Evolutionary conservation across 2,888 invertebrate species (phyloP).

Genomic region (Antheraea assamensis): DNA sequence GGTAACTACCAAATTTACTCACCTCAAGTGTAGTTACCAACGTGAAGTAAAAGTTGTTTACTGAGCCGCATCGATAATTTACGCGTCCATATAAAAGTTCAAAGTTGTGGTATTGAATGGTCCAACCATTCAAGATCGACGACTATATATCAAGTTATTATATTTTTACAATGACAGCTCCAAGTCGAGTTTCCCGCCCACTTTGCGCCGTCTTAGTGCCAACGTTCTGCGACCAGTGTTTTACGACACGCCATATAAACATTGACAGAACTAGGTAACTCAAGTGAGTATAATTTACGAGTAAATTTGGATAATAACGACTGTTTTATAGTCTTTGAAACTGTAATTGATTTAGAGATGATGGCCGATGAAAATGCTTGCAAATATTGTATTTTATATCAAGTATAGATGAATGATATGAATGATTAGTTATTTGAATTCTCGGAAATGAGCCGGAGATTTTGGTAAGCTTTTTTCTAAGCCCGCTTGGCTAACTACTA

Average conservation of each 20-base stretch:
- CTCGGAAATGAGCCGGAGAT: no score
- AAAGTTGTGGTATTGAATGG: background rate
- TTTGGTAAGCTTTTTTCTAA: no score
- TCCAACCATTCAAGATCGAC: background rate
- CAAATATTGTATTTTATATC: background rate
- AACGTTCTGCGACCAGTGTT: background rate
- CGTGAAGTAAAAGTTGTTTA: background rate
- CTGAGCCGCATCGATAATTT: background rate
- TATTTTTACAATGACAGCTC: background rate
- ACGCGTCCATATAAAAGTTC: background rate
- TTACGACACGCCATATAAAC: background rate
- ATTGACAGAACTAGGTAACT: background rate
- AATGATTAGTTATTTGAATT: no score
- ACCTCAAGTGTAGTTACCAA: background rate
- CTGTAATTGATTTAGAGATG: background rate
- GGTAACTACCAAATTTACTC: background rate
- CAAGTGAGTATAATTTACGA: background rate
- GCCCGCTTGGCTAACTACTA: no score
- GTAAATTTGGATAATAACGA: background rate
- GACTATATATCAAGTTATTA: background rate
- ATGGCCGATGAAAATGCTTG: background rate
- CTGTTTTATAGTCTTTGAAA: background rate
- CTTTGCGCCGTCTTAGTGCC: background rate
- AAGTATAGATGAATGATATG: no score
- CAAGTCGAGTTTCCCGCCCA: background rate